Conservation (phyloP, 2,113 vertebrate genomes). For the Neopipo cinnamomea region DNA sequence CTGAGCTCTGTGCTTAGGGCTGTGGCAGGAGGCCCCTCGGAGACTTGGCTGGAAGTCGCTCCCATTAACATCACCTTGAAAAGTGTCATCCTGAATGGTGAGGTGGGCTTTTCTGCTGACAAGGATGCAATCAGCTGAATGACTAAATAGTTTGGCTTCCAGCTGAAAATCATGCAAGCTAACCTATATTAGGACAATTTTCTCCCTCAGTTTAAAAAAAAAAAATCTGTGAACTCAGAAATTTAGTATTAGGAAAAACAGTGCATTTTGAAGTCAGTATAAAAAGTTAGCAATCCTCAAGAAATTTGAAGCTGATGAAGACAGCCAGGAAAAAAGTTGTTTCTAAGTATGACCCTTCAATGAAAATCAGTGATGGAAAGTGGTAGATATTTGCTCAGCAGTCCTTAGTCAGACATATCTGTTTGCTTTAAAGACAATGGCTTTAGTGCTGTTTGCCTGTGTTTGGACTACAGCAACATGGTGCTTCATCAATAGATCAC, state of each 20-base stretch:
- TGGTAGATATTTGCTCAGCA: not conserved
- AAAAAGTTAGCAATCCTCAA: not conserved
- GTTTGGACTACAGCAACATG: not conserved
- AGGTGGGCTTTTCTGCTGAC: not conserved
- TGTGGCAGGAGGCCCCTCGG: not conserved
- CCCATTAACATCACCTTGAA: conserved; percentile 2
- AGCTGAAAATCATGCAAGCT: not conserved
- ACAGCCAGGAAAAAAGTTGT: not conserved
- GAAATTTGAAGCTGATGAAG: not conserved
- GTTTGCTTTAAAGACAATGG: not conserved
- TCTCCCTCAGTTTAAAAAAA: not conserved
- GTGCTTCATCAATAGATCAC: not conserved
- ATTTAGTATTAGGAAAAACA: not conserved
- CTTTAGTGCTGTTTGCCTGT: not conserved
- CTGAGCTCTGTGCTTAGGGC: not conserved
- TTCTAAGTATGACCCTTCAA: not conserved
- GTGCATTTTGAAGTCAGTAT: not conserved
- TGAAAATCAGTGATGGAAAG: not conserved
- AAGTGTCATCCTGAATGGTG: not conserved
- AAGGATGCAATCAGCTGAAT: conserved; percentile 4
- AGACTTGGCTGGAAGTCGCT: not conserved
- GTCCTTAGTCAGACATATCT: not conserved
- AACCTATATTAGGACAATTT: not conserved
- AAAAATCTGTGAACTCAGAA: not conserved
- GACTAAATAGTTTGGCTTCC: not conserved